Evolutionary conservation across 2,888 invertebrate species (phyloP).

Genomic region (Melanchra persicariae): DNA sequence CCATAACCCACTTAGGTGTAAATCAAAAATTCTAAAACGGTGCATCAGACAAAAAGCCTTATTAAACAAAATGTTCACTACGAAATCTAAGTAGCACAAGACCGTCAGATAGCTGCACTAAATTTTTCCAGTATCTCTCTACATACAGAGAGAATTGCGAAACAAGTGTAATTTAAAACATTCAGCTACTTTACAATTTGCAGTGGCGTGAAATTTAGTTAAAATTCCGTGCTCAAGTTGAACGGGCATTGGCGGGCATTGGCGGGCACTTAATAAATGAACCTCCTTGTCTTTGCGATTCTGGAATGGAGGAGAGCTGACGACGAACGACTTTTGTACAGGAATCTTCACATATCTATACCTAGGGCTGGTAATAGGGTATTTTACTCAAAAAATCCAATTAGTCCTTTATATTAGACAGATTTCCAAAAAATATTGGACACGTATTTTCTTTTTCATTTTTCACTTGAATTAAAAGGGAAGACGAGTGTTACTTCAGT

Average conservation of each 20-base stretch:
- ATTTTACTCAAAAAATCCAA: not conserved
- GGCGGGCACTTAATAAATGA: conserved; percentile 77
- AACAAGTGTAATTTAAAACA: conserved; percentile 63
- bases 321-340: conserved; percentile 19
- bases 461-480: too few relatives aligned
- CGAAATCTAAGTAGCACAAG: not conserved
- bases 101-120: not conserved
- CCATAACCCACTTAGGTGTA: too few relatives aligned
- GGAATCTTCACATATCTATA: conserved; percentile 18
- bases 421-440: too few relatives aligned
- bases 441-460: too few relatives aligned
- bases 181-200: conserved; percentile 63
- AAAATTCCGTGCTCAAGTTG: conserved; percentile 73
- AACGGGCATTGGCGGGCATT: conserved; percentile 73
- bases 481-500: too few relatives aligned
- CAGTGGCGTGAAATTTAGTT: conserved; percentile 74
- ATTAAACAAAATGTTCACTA: not conserved
- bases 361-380: too few relatives aligned
- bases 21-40: not conserved
- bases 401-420: too few relatives aligned
- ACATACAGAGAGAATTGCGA: conserved; percentile 45
- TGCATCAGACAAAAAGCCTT: not conserved
- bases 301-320: conserved; percentile 29
- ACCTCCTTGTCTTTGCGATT: conserved; percentile 74
- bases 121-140: conserved; percentile 8